A percentile compares a stretch with the other conserved stretches of the same genome.
Conservation (phyloP, 2,797 vertebrate genomes). For the Myotis findleyi region DNA sequence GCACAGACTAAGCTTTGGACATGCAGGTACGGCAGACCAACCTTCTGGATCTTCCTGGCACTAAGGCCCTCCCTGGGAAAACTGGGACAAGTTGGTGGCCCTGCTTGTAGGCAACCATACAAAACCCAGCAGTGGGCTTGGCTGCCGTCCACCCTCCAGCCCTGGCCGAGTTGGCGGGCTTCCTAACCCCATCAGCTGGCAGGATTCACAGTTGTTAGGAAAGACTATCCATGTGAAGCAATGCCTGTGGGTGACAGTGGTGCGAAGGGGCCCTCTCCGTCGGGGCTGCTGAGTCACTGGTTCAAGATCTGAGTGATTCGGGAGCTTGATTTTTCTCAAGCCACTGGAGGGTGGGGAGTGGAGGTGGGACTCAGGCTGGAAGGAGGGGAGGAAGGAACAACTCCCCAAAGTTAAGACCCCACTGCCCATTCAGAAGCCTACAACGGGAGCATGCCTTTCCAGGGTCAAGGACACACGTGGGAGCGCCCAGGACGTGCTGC, state of each 20-base stretch:
- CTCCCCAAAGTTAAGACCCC: neutral
- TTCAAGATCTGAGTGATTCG: neutral
- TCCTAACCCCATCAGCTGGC: conserved; percentile 54
- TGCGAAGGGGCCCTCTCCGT: neutral
- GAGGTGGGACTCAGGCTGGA: neutral
- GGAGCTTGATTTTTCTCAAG: neutral
- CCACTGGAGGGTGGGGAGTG: neutral
- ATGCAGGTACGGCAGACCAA: neutral
- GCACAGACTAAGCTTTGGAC: neutral
- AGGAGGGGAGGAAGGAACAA: neutral
- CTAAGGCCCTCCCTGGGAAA: neutral
- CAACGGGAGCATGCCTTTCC: neutral
- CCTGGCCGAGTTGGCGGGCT: conserved; percentile 64
- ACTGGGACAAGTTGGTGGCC: neutral
- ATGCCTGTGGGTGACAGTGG: conserved; percentile 38
- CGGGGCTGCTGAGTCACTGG: neutral
- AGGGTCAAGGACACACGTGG: neutral
- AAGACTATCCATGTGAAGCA: conserved; percentile 72
- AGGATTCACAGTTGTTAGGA: conserved; percentile 65
- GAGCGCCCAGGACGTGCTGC: neutral
- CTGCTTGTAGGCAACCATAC: conserved; percentile 58
- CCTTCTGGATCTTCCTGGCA: neutral
- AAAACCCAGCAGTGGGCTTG: conserved; percentile 73
- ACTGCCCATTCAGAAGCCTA: neutral
- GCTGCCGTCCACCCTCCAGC: conserved; percentile 50